A percentile compares a stretch with the other conserved stretches of the same genome.
phyloP scores from a whole-genome alignment of 2,888 invertebrate species.

The Dendrolimus pini region DNA sequence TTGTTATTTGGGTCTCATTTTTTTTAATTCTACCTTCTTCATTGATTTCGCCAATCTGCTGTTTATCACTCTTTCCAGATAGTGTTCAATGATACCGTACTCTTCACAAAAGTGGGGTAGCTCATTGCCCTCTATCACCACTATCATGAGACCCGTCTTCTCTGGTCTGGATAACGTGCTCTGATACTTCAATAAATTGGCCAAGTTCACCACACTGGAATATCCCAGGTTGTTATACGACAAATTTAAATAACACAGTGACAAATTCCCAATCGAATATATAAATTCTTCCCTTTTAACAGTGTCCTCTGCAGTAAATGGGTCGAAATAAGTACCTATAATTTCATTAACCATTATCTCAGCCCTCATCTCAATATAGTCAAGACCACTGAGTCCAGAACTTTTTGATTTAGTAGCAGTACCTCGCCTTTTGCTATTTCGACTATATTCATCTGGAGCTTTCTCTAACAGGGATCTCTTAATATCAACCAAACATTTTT shows the following conservation, averaged over 20 bases:
- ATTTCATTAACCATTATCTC: slow-evolving; percentile 12
- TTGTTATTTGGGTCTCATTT: neutral
- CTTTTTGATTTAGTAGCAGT: slow-evolving; percentile 1
- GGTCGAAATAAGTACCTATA: slow-evolving; percentile 14
- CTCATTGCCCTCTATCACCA: slow-evolving; percentile 21
- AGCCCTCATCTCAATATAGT: slow-evolving; percentile 9
- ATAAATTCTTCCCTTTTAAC: slow-evolving; percentile 7
- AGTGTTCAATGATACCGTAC: slow-evolving; percentile 9
- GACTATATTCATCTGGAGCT: slow-evolving; percentile 1
- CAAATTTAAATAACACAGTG: slow-evolving; percentile 21
- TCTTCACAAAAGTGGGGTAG: slow-evolving; percentile 15
- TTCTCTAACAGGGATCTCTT: slow-evolving; percentile 5
- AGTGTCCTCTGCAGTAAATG: slow-evolving; percentile 17
- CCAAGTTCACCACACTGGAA: slow-evolving; percentile 12
- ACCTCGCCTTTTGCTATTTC: neutral
- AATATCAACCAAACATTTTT: slow-evolving; percentile 9
- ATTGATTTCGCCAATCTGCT: neutral
- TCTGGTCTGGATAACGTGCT: slow-evolving; percentile 4
- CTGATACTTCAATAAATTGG: slow-evolving; percentile 17
- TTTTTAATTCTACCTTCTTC: neutral
- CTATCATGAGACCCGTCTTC: slow-evolving; percentile 19
- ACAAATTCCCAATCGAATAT: slow-evolving; percentile 20
- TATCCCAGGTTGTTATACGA: slow-evolving; percentile 22
- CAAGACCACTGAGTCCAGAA: neutral
- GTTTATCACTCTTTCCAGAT: slow-evolving; percentile 11